Base-by-base conservation (phyloP, 1,140 invertebrate species). In the Nebria ingens region DNA sequence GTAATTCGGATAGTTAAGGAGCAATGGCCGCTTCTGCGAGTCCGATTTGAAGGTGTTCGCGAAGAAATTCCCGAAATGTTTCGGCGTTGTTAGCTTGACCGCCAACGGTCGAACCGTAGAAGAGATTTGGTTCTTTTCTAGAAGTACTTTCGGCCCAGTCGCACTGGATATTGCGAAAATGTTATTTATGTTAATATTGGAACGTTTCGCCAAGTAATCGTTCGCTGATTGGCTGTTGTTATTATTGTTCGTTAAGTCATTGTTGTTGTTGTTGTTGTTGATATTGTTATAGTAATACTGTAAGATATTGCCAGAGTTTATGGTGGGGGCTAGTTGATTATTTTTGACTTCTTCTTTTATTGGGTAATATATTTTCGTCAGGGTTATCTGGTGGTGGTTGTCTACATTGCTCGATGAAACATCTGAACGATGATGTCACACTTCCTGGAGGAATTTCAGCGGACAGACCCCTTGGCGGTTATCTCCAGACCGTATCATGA, bases 401-500 rank as follows among this genome's bases (percentile, higher is more conserved):
- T 62, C 61, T 56, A 67, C 59, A 70, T 69, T 55, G 62, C 62
- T 6, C n/a, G n/a, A 65, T 58, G 59, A 65, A 59, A 62, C 68
- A 62, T 64, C 65, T 51, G 55, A 62, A n/a, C n/a, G n/a, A 59
- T 56, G 65, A 59, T 64, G 67, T 69, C 64, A 69, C 64, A 72
- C 67, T 54, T 66, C 88, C 75, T 89, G 87, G 56, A 91, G 76
- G 62, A 87, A 90, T 70, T 89, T 90, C 1, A 89, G 69, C 2
- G 87, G 87, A 70, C 87, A 94, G 64, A 89, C 73, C 61, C 88
- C 83, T 76, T 88, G 80, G 69, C 89, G 82, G 78, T 92, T 82
- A 73, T 91, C 79, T 53, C 91, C 85, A 56, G 88, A 89, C n/a
- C 91, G 80, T 42, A 97, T 91, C 81, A 91, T 90, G 45, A 94